Percentiles rank a stretch among this genome's conserved stretches.
phyloP scores from a whole-genome alignment of 2,888 invertebrate genomes.

The Nymphalis polychloros region DNA sequence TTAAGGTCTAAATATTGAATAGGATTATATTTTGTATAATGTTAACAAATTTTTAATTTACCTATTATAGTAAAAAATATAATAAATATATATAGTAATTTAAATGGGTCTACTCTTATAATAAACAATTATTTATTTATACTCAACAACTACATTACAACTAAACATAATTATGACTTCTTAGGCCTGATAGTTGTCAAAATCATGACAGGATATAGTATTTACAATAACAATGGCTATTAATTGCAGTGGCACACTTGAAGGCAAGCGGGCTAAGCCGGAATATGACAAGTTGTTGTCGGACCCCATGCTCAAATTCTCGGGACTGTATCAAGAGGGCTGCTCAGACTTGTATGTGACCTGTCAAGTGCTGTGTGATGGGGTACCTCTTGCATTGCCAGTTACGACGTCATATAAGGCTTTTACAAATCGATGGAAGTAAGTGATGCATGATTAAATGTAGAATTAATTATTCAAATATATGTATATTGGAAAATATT shows the following conservation, averaged over 20 bases:
- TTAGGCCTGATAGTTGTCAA: too few relatives aligned
- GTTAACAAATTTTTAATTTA: background rate
- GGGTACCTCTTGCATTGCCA: constrained; percentile 90
- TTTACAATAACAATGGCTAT: background rate
- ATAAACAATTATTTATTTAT: too few relatives aligned
- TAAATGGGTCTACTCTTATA: background rate
- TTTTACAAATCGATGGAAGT: constrained; percentile 96
- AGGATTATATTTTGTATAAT: too few relatives aligned
- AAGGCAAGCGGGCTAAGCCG: constrained; percentile 93
- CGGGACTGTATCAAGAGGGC: constrained; percentile 91
- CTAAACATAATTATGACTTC: too few relatives aligned
- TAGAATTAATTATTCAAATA: too few relatives aligned
- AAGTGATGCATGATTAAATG: constrained; percentile 52
- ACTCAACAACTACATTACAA: too few relatives aligned
- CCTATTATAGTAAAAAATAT: too few relatives aligned
- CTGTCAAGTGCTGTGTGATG: constrained; percentile 91
- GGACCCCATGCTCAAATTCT: constrained; percentile 94
- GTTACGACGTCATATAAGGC: constrained; percentile 95
- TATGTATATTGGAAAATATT: too few relatives aligned
- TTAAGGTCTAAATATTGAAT: too few relatives aligned
- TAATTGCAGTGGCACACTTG: constrained; percentile 90
- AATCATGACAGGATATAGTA: too few relatives aligned
- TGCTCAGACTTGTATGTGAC: constrained; percentile 95
- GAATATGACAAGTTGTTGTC: constrained; percentile 93
- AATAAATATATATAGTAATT: too few relatives aligned